Percentiles rank a stretch among this genome's conserved stretches.
These are phyloP conservation scores for Paratilapia polleni DNA, from an alignment of 2,113 vertebrate genomes.

Conservation along the genomic window DNA sequence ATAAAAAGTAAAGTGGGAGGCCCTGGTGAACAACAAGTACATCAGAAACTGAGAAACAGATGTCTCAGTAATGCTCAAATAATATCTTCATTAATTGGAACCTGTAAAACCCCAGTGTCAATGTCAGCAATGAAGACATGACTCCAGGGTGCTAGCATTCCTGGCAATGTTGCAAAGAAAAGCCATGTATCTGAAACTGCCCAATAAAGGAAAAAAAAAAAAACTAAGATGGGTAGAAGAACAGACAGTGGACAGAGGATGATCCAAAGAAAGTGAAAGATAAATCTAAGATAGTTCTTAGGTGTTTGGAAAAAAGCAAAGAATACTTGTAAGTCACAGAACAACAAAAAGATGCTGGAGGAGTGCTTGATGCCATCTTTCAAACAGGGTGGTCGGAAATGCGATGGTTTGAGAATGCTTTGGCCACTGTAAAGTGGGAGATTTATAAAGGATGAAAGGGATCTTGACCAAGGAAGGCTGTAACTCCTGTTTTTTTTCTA, in stretches of 20 bases:
- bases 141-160: background rate
- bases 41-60: background rate
- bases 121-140: background rate
- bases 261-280: too few species aligned
- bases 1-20: background rate
- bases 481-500: background rate
- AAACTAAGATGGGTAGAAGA: background rate
- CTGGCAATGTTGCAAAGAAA: background rate
- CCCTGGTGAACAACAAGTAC: too few species aligned
- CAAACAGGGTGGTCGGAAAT: background rate
- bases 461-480: background rate
- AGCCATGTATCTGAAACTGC: background rate
- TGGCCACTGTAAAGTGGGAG: slow-evolving; percentile 3
- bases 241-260: background rate
- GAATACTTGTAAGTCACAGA: background rate
- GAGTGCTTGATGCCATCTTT: background rate
- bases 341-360: background rate
- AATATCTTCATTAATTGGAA: background rate
- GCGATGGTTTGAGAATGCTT: background rate
- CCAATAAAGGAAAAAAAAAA: background rate
- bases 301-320: too few species aligned
- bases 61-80: background rate
- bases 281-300: too few species aligned
- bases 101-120: background rate
- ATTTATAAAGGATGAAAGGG: background rate